Conservation (phyloP, 2,888 invertebrate genomes). For the Macrosiphum euphorbiae region DNA sequence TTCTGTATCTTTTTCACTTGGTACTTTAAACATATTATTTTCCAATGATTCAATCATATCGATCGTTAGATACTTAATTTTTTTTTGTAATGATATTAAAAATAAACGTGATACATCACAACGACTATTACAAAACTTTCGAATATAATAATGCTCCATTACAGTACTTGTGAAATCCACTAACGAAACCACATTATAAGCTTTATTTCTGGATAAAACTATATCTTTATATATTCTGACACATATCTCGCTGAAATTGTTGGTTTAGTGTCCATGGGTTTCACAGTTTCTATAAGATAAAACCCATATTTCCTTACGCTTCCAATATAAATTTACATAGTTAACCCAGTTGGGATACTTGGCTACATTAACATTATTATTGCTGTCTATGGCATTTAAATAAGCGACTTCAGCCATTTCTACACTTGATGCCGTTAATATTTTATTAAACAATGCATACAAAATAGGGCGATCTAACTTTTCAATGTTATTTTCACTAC, state of each 20-base stretch:
- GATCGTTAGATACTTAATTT: neutral
- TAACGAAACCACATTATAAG: no score
- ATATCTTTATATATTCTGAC: neutral
- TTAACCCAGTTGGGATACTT: neutral
- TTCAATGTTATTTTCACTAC: slow-evolving; percentile 1
- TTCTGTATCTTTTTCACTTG: neutral
- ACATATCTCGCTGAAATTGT: neutral
- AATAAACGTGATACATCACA: no score
- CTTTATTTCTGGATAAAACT: no score
- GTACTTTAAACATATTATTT: neutral
- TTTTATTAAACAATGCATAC: neutral
- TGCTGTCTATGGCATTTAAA: neutral
- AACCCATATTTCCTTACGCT: no score
- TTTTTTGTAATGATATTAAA: no score
- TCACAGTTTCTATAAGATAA: neutral
- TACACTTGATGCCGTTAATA: neutral
- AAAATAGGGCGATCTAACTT: neutral
- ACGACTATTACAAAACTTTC: no score
- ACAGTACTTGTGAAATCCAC: no score
- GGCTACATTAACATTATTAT: no score
- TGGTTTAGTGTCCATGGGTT: neutral
- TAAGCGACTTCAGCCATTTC: no score
- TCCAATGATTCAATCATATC: neutral
- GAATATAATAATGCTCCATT: no score
- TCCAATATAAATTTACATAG: neutral